Evolutionary conservation across 2,797 vertebrate genomes (phyloP), one percentile per base, ranked within the genome.

Genomic region (Enoplosus armatus): DNA sequence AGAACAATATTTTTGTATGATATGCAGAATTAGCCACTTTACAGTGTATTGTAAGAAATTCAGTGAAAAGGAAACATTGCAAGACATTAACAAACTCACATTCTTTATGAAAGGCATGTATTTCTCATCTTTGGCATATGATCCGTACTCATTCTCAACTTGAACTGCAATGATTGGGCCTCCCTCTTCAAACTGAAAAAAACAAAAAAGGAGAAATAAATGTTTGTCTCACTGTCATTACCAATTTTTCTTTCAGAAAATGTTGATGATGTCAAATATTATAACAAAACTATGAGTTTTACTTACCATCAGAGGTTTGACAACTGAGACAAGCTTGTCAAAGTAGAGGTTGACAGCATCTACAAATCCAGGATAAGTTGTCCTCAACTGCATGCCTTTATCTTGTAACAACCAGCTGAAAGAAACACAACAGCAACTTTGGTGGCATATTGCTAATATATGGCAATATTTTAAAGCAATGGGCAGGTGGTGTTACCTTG

Each of bases 131-230:
- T 94, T 97, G 76, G 95, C 95, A 24, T 97, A 98, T 31, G 97
- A 97, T 6, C 98, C 98, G 0, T 99, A 99, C 59, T 99, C 98
- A 3, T 99, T 99, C 90, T 99, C 98, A 73, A 99, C 95, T 81
- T 99, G 98, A 59, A 99, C 90, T 0, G 97, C 98, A 58, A 98
- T 97, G 87, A 99, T 94, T 33, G 98, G 97, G 1, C 98, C 98
- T 50, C 98, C 97, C 1, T 87, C 94, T 88, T 95, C 94, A 93
- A 96, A 98, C 98, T 99, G 43, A 73, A 54, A 37, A n/a, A 65
- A 11, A 37, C 18, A 78, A 55, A 61, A 12, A 54, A 43, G 8
- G 3, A 9, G 27, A 64, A 45, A 41, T 10, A 70, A 3, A 29
- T 15, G 0, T 22, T 24, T 35, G 3, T 37, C 26, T 15, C 16